Percentiles rank a stretch among this genome's conserved stretches.
phyloP scores from a whole-genome alignment of 2,888 invertebrate species.

The Xanthia togata region DNA sequence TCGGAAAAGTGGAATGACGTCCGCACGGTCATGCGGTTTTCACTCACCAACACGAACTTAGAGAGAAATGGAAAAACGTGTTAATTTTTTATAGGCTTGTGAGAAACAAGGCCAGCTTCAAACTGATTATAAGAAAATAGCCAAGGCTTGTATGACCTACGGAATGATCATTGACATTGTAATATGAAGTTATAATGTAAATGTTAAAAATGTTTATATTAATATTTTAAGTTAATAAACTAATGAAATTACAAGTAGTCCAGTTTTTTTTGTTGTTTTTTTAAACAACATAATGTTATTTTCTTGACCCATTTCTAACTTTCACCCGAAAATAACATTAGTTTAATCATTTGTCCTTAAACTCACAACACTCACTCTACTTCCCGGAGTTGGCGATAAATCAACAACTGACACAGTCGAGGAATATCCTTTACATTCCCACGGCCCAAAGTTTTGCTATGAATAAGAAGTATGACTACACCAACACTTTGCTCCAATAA shows the following conservation, averaged over 20 bases:
- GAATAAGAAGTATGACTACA: constrained; percentile 4
- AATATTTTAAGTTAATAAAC: neutral
- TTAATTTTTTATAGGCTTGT: constrained; percentile 77
- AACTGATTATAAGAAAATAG: constrained; percentile 31
- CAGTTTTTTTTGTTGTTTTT: too few relatives aligned
- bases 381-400: neutral
- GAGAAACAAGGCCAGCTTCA: constrained; percentile 66
- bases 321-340: neutral
- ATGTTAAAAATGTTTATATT: neutral
- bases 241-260: neutral
- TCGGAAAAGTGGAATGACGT: constrained; percentile 90
- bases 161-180: neutral
- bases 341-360: too few relatives aligned
- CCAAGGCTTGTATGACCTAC: neutral
- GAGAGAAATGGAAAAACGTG: constrained; percentile 85
- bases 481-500: neutral
- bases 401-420: constrained; percentile 1
- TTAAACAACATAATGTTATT: neutral
- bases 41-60: constrained; percentile 86
- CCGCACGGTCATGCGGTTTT: constrained; percentile 86
- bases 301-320: neutral
- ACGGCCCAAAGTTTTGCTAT: neutral
- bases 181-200: neutral
- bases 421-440: constrained; percentile 20
- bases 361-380: neutral